Evolutionary conservation across 2,113 vertebrate species (phyloP), one percentile per base, ranked within the genome.

Genomic region (Triplophysa tibetana): DNA sequence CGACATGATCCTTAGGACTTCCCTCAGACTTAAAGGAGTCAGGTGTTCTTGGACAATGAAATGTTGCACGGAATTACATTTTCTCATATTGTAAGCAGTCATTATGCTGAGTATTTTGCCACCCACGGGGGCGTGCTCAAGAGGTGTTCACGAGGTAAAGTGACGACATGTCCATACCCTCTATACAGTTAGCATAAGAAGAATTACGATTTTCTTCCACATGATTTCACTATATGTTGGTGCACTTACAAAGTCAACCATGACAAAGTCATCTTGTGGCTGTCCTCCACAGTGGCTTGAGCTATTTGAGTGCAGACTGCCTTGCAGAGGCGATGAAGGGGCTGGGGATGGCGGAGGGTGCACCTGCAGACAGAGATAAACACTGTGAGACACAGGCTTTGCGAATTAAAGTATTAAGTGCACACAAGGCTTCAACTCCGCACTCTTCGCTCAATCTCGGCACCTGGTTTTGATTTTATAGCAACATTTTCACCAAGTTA

Each of bases 231-330:
- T 19, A 26, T 65, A 11, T 54, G 21, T 2, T 63, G 26, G 24
- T 33, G 21, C 21, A 93, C 97, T 91, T 93, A 99, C 98, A 78
- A 99, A 97, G 88, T 99, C 96, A 0, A 99, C 90, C 96, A 99
- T 97, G 79, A 99, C 97, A 10, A 99, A 99, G 90, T 99, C 98
- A 0, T 99, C 98, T 0, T 97, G 96, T 23, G 91, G 85, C 70
- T 92, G 95, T 45, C 93, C 95, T 0, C 90, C 95, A 80, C 93
- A 93, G 7, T 93, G 93, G 12, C 95, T 97, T 63, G 96, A 98
- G 87, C 92, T 95, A 69, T 97, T 91, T 0, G 97, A 98, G 81
- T 95, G 96, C 75, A 99, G 92, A 86, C 97, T 99, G 88, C 94
- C 94, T 75, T 97, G 96, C 33, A 98, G 92, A 43, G 97, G 97